Conservation (phyloP, 2,797 vertebrate genomes). For the Craterocephalus amniculus region DNA sequence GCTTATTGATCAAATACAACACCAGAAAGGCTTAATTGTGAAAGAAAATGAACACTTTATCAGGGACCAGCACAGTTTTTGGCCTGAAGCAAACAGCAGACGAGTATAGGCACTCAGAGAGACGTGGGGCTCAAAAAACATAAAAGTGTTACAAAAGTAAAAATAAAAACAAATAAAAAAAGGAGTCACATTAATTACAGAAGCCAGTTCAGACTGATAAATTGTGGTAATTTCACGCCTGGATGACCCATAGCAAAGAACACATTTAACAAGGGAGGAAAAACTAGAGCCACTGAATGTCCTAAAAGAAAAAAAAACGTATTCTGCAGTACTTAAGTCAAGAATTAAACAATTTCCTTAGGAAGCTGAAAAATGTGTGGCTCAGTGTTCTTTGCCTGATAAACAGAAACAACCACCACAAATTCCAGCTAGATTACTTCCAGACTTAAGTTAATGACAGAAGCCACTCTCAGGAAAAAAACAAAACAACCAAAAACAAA, state of each 20-base stretch:
- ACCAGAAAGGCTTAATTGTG: constrained; percentile 57
- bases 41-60: constrained; percentile 57
- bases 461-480: constrained; percentile 23
- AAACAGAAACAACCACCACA: constrained; percentile 29
- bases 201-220: constrained; percentile 11
- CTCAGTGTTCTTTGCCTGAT: constrained; percentile 18
- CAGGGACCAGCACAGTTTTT: constrained; percentile 44
- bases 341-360: constrained; percentile 42
- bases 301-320: constrained; percentile 19
- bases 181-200: constrained; percentile 2
- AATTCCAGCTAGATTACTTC: constrained; percentile 54
- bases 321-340: constrained; percentile 32
- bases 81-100: constrained; percentile 44
- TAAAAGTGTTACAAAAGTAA: constrained; percentile 1
- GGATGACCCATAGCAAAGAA: constrained; percentile 29
- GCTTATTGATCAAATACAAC: constrained; percentile 65
- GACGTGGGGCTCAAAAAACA: neutral
- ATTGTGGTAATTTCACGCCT: constrained; percentile 11
- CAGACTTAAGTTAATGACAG: constrained; percentile 47
- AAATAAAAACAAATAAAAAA: neutral
- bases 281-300: constrained; percentile 41
- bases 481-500: too few relatives aligned
- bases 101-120: constrained; percentile 43
- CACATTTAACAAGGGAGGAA: constrained; percentile 22
- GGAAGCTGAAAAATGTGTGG: constrained; percentile 38